Conservation (phyloP, 2,888 invertebrate species). For the Scaptomyza parva region DNA sequence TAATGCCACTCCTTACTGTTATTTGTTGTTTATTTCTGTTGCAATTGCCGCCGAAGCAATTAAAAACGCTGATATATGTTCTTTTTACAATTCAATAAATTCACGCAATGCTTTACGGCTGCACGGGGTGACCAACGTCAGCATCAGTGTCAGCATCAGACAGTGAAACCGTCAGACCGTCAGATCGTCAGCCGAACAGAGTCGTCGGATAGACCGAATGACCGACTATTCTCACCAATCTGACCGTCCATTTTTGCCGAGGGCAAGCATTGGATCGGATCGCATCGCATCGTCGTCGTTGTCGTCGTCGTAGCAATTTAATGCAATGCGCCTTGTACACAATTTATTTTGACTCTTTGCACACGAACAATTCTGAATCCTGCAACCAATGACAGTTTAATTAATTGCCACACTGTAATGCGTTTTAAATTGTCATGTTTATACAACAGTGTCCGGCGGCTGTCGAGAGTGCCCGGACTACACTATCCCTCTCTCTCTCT, state of each 20-base stretch:
- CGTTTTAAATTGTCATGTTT: slow-evolving; percentile 80
- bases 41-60: slow-evolving; percentile 63
- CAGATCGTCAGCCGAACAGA: background rate
- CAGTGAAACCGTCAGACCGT: background rate
- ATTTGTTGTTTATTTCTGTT: slow-evolving; percentile 29
- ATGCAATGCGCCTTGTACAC: slow-evolving; percentile 47
- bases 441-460: slow-evolving; percentile 65
- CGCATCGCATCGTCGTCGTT: slow-evolving; percentile 8
- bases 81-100: slow-evolving; percentile 81
- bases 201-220: background rate
- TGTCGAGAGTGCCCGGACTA: slow-evolving; percentile 39
- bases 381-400: slow-evolving; percentile 80
- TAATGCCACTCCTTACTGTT: slow-evolving; percentile 43
- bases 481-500: slow-evolving; percentile 29
- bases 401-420: slow-evolving; percentile 80
- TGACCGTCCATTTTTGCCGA: slow-evolving; percentile 21
- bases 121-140: slow-evolving; percentile 33
- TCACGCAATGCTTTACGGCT: slow-evolving; percentile 67
- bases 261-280: background rate
- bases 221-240: slow-evolving; percentile 16
- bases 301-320: slow-evolving; percentile 22
- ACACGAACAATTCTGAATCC: slow-evolving; percentile 74
- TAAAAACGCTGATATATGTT: slow-evolving; percentile 81
- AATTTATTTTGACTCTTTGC: slow-evolving; percentile 76
- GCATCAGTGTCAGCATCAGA: slow-evolving; percentile 2